Conservation (phyloP, 1,140 invertebrate genomes). For the Ceratosolen solmsi region DNA sequence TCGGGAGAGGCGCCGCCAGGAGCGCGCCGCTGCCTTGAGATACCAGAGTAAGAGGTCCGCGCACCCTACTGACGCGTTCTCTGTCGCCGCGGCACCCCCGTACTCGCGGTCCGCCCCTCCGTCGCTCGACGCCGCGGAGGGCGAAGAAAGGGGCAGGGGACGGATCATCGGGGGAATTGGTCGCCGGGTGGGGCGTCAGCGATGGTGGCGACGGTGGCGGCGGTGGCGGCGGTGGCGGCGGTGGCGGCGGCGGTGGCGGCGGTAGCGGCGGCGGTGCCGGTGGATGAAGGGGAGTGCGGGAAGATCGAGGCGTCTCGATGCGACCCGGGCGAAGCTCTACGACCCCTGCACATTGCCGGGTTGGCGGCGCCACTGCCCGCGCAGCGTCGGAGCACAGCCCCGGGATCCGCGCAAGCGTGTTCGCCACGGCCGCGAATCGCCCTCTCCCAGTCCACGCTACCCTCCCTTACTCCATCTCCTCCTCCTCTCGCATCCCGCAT, state of each 20-base stretch:
- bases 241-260: too few relatives aligned
- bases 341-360: conserved; percentile 68
- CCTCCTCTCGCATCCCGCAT: conserved; percentile 23
- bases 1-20: neutral
- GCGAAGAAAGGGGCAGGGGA: neutral
- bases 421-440: conserved; percentile 48
- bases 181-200: too few relatives aligned
- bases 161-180: conserved; percentile 1
- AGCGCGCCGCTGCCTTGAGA: conserved; percentile 16
- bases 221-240: too few relatives aligned
- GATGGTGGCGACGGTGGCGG: conserved; percentile 18
- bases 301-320: conserved; percentile 58
- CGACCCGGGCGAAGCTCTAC: conserved; percentile 73
- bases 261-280: too few relatives aligned
- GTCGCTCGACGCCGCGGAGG: neutral
- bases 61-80: neutral
- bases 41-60: neutral
- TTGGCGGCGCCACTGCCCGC: conserved; percentile 72
- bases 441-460: conserved; percentile 49
- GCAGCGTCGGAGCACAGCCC: conserved; percentile 65
- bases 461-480: conserved; percentile 49
- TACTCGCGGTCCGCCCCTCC: neutral
- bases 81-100: conserved; percentile 15
- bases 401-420: conserved; percentile 70
- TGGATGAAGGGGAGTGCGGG: too few relatives aligned